Evolutionary conservation across 2,888 invertebrate genomes (phyloP), one percentile per base, ranked within the genome.

Genomic region (Gymnoscelis rufifasciata): DNA sequence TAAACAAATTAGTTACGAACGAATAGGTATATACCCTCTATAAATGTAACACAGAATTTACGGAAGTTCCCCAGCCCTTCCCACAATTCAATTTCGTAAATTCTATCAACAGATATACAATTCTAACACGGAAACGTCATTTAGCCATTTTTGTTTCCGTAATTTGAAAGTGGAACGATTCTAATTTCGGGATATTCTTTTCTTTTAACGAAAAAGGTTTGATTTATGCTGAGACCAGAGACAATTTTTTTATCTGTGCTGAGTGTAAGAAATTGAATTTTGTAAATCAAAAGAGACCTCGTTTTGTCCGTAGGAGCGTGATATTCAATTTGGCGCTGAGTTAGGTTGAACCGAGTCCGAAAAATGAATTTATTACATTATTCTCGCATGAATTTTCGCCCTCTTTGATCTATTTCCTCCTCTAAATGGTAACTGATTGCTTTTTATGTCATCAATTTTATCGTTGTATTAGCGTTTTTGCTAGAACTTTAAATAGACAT

Each of bases 251-350:
- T 68, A 73, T 71, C 70, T 67, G 60, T 66, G 67, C 68, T 63
- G 68, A 71, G 61, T 59, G 62, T 62, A 68, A 71, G 64, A 74
- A 78, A 78, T 78, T 73, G 71, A 78, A 74, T 78, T 79, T 74
- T 64, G 59, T 64, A 65, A 71, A 76, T 75, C 67, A 69, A 78
- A 78, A 74, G 71, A 67, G 62, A 59, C 56, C 56, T 56, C 57
- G 54, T 50, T 66, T 36, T 46, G 50, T 43, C 66, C 71, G 65
- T 52, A 60, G 65, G 68, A 68, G 64, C 78, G 74, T 71, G 51
- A 63, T 70, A 84, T 82, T 79, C 78, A 74, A 87, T 87, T 86
- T 83, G 59, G 68, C 78, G 80, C 74, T 64, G 42, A 50, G 44
- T 42, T 43, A 47, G 50, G 47, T 39, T 50, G 57, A 68, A 68